phyloP scores from a whole-genome alignment of 2,797 vertebrate genomes.

The Euphonia xanthogaster region DNA sequence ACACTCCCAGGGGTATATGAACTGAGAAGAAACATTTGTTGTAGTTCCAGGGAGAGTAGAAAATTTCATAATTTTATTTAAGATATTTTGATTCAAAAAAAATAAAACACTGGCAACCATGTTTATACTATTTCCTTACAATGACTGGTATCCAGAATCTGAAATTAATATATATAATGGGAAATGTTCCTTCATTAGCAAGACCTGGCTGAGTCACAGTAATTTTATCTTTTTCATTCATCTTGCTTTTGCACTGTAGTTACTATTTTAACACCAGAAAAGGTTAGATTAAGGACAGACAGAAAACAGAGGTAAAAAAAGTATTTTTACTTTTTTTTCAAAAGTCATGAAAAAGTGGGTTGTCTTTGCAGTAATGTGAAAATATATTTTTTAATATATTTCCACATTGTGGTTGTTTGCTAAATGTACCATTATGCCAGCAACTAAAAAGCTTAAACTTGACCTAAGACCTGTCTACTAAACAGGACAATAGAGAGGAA shows the following conservation, averaged over 20 bases:
- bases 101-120: neutral
- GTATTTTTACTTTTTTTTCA: neutral
- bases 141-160: neutral
- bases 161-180: neutral
- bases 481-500: neutral
- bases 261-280: neutral
- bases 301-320: neutral
- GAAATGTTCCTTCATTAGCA: neutral
- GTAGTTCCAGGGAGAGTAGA: neutral
- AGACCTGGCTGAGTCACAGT: neutral
- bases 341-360: neutral
- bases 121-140: neutral
- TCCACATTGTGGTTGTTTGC: neutral
- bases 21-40: conserved; percentile 37
- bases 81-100: neutral
- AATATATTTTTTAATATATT: neutral
- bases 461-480: neutral
- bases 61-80: conserved; percentile 26
- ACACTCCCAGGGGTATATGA: neutral
- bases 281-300: neutral
- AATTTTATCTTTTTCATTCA: neutral
- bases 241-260: neutral
- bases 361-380: neutral
- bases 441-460: neutral
- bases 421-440: neutral